A percentile compares a stretch with the other conserved stretches of the same genome.
Conservation (phyloP, 1,140 invertebrate species). For the Lasioglossum baleicum region DNA sequence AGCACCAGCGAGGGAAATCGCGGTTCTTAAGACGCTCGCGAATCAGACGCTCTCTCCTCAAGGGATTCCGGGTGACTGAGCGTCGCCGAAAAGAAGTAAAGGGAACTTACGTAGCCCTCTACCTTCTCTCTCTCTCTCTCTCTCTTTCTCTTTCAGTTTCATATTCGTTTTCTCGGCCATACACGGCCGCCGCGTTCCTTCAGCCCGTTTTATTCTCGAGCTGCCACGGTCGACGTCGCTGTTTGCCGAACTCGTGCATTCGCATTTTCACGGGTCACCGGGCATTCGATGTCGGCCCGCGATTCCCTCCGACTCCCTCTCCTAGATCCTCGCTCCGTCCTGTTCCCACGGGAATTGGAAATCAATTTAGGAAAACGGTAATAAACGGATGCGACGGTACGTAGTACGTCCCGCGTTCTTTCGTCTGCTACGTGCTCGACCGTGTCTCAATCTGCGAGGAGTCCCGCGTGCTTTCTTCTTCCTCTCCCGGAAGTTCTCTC, state of each 20-base stretch:
- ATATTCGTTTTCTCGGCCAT: conserved; percentile 23
- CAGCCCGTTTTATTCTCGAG: conserved; percentile 2
- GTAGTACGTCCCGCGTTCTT: conserved; percentile 21
- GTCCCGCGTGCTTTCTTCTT: not conserved
- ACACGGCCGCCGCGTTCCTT: not conserved
- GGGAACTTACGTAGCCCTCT: not conserved
- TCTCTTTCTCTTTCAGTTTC: not conserved
- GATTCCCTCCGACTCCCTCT: conserved; percentile 53
- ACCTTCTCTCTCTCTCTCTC: too few relatives aligned
- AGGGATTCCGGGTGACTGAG: conserved; percentile 10
- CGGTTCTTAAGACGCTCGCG: conserved; percentile 65
- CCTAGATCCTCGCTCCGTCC: not conserved
- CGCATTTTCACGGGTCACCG: conserved; percentile 75
- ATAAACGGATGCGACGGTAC: conserved; percentile 61
- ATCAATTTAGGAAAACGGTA: conserved; percentile 68
- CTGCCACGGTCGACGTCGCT: conserved; percentile 65
- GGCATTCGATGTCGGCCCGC: conserved; percentile 64
- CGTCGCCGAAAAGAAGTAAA: conserved; percentile 2
- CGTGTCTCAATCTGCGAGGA: too few relatives aligned
- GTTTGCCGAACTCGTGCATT: conserved; percentile 73
- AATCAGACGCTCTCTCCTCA: conserved; percentile 63
- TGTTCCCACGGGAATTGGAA: conserved; percentile 46
- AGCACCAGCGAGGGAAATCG: not conserved
- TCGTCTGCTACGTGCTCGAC: too few relatives aligned
- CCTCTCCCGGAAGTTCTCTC: not conserved